Conservation (phyloP, 2,797 vertebrate species). For the Hemibagrus guttatus region DNA sequence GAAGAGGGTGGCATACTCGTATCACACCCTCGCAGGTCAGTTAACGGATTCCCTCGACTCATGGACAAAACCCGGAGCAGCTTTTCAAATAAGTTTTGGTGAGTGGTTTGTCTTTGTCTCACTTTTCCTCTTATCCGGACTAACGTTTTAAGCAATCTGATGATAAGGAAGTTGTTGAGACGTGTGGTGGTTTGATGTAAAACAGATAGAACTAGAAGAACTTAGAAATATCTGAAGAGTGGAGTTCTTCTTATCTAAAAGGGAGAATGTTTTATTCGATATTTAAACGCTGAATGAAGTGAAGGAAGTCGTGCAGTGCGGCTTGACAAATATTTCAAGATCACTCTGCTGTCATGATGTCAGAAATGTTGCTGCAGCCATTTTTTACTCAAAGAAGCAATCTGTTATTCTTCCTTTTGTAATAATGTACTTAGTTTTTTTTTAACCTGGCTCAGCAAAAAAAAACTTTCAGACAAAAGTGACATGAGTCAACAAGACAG, state of each 20-base stretch:
- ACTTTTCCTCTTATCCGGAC: conserved; percentile 4
- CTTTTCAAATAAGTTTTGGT: conserved; percentile 45
- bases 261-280: background rate
- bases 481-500: background rate
- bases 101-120: conserved; percentile 43
- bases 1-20: conserved; percentile 34
- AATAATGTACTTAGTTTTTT: background rate
- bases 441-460: background rate
- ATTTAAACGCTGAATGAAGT: background rate
- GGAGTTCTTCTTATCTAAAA: background rate
- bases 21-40: conserved; percentile 41
- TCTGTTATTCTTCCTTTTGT: background rate
- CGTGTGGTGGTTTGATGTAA: conserved; percentile 17
- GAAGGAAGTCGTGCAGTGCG: background rate
- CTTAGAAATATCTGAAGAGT: background rate
- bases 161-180: conserved; percentile 30
- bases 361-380: background rate
- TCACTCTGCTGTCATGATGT: background rate
- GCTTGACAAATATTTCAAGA: background rate
- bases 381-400: background rate
- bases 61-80: conserved; percentile 38
- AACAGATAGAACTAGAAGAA: conserved; percentile 19
- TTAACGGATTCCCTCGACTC: conserved; percentile 19
- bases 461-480: background rate
- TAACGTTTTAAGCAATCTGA: background rate